Evolutionary conservation across 2,888 invertebrate genomes (phyloP).

Genomic region (Synanthedon formicaeformis): DNA sequence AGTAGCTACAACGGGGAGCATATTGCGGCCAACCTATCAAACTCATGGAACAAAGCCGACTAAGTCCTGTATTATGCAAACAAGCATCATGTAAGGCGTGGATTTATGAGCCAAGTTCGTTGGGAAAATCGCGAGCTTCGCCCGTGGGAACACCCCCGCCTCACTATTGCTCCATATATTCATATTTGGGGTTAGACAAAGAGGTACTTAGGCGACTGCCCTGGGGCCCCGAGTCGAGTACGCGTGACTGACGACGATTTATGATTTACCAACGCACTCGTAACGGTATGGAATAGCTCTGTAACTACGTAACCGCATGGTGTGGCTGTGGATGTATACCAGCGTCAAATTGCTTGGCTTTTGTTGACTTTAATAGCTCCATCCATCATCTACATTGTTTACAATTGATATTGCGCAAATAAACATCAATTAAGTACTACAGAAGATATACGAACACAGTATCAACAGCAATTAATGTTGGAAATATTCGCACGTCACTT

Average conservation of each 20-base stretch:
- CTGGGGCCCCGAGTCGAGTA: constrained; percentile 12
- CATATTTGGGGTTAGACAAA: constrained; percentile 48
- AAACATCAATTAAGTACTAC: background rate
- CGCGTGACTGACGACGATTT: constrained; percentile 28
- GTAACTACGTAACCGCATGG: background rate
- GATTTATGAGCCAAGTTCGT: constrained; percentile 66
- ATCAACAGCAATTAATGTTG: background rate
- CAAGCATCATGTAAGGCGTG: constrained; percentile 67
- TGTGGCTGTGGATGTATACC: background rate
- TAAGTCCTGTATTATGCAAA: constrained; percentile 70
- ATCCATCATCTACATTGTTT: background rate
- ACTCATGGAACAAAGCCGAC: constrained; percentile 54
- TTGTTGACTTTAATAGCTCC: background rate
- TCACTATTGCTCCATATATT: constrained; percentile 55
- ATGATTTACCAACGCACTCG: constrained; percentile 13
- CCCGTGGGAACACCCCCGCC: constrained; percentile 38
- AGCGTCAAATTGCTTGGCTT: background rate
- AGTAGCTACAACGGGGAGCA: background rate
- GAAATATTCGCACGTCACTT: constrained; percentile 2
- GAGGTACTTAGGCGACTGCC: constrained; percentile 17
- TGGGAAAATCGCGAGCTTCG: constrained; percentile 47
- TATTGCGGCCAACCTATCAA: constrained; percentile 40
- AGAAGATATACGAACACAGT: background rate
- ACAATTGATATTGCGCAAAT: background rate
- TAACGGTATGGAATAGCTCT: background rate